phyloP scores from a whole-genome alignment of 2,888 invertebrate genomes.

The Campopleginae sp. region DNA sequence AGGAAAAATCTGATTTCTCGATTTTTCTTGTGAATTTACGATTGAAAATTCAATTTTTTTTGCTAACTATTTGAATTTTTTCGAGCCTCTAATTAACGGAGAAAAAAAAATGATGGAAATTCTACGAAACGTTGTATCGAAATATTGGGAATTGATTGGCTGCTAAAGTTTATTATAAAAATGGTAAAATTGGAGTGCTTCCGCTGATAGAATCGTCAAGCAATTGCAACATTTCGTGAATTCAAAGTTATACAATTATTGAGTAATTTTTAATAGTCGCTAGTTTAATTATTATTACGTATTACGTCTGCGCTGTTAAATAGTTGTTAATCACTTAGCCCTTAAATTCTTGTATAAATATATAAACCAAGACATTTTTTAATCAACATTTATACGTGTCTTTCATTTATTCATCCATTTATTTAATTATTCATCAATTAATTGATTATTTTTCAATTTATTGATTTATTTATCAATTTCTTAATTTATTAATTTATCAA shows the following conservation, averaged over 20 bases:
- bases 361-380: conserved; percentile 56
- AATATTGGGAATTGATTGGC: background rate
- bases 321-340: conserved; percentile 54
- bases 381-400: conserved; percentile 20
- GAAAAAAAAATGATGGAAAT: too few species aligned
- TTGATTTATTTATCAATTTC: too few species aligned
- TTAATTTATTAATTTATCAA: too few species aligned
- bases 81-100: background rate
- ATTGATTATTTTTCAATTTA: too few species aligned
- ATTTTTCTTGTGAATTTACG: background rate
- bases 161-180: background rate
- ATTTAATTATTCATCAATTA: too few species aligned
- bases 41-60: background rate
- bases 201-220: conserved; percentile 61
- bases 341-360: conserved; percentile 56
- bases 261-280: conserved; percentile 30
- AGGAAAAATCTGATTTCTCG: background rate
- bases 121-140: background rate
- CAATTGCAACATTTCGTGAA: conserved; percentile 10
- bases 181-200: conserved; percentile 58
- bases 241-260: conserved; percentile 2
- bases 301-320: conserved; percentile 57
- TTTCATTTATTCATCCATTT: too few species aligned
- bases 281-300: conserved; percentile 40
- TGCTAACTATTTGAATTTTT: background rate